Percentiles rank a stretch among this genome's conserved stretches.
phyloP scores from a whole-genome alignment of 2,113 vertebrate genomes.

The Holacanthus passer region DNA sequence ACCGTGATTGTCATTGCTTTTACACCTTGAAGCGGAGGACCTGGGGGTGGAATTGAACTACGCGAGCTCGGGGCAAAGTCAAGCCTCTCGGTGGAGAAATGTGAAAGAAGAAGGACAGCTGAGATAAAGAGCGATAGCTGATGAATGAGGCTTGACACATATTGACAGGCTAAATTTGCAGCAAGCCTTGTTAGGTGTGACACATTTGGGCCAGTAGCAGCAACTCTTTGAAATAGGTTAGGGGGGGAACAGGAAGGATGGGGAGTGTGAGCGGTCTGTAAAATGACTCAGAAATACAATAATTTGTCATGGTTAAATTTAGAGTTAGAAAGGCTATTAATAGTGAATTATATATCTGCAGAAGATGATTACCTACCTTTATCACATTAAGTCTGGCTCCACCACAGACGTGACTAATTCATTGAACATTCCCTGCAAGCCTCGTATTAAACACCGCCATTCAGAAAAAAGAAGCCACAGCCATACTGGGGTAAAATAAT shows the following conservation, averaged over 20 bases:
- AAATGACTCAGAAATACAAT: slow-evolving; percentile 77
- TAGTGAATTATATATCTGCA: slow-evolving; percentile 77
- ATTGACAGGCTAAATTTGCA: slow-evolving; percentile 83
- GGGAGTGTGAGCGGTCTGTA: slow-evolving; percentile 42
- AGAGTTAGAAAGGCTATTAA: slow-evolving; percentile 78
- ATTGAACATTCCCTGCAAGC: slow-evolving; percentile 46
- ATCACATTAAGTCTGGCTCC: slow-evolving; percentile 68
- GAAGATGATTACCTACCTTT: slow-evolving; percentile 75
- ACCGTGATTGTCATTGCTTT: slow-evolving; percentile 66
- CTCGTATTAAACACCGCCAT: slow-evolving; percentile 39
- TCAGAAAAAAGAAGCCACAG: slow-evolving; percentile 40
- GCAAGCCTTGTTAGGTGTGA: slow-evolving; percentile 80
- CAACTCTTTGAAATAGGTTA: slow-evolving; percentile 73
- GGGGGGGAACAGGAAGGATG: slow-evolving; percentile 27
- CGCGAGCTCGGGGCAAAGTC: slow-evolving; percentile 71
- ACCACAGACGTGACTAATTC: slow-evolving; percentile 71
- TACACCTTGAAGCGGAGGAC: slow-evolving; percentile 59
- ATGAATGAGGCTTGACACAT: slow-evolving; percentile 81
- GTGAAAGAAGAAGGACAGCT: slow-evolving; percentile 68
- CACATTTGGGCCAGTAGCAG: slow-evolving; percentile 78
- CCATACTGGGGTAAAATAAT: slow-evolving; percentile 25
- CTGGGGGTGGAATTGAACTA: slow-evolving; percentile 57
- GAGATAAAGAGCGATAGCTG: slow-evolving; percentile 75
- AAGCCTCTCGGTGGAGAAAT: slow-evolving; percentile 68
- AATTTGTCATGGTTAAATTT: slow-evolving; percentile 81